These are phyloP conservation scores for Drosophila subquinaria DNA, from an alignment of 2,888 invertebrate genomes.

Conservation along the genomic window DNA sequence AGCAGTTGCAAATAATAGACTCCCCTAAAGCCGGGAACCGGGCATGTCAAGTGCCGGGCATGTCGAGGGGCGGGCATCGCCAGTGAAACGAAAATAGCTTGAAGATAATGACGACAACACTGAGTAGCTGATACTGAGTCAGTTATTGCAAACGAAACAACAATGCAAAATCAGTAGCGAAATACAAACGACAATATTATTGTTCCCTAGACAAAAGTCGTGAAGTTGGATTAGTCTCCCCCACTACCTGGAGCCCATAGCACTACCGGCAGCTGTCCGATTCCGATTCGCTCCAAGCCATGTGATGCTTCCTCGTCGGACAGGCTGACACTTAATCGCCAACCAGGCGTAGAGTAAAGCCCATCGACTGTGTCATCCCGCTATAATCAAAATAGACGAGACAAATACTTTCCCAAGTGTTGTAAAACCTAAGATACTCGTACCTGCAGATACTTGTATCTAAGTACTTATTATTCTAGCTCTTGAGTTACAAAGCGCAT, in stretches of 20 bases:
- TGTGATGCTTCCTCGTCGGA: slow-evolving; percentile 58
- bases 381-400: slow-evolving; percentile 10
- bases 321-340: slow-evolving; percentile 23
- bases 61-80: slow-evolving; percentile 17
- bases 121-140: slow-evolving; percentile 30
- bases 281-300: slow-evolving; percentile 51
- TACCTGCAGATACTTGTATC: not conserved
- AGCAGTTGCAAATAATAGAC: slow-evolving; percentile 53
- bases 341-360: slow-evolving; percentile 32
- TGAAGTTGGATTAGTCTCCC: slow-evolving; percentile 40
- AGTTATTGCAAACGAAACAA: slow-evolving; percentile 40
- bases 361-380: slow-evolving; percentile 17
- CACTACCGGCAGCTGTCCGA: slow-evolving; percentile 78
- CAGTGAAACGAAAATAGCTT: slow-evolving; percentile 58
- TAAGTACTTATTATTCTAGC: not conserved
- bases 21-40: slow-evolving; percentile 24
- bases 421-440: slow-evolving; percentile 6
- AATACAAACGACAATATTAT: slow-evolving; percentile 76
- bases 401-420: slow-evolving; percentile 14
- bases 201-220: slow-evolving; percentile 60
- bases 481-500: not conserved
- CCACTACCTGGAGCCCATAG: slow-evolving; percentile 11
- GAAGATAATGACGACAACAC: slow-evolving; percentile 49
- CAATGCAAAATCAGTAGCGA: slow-evolving; percentile 44
- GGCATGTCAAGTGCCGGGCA: not conserved